Conservation (phyloP, 2,888 invertebrate species). For the Stomorhina lunata region DNA sequence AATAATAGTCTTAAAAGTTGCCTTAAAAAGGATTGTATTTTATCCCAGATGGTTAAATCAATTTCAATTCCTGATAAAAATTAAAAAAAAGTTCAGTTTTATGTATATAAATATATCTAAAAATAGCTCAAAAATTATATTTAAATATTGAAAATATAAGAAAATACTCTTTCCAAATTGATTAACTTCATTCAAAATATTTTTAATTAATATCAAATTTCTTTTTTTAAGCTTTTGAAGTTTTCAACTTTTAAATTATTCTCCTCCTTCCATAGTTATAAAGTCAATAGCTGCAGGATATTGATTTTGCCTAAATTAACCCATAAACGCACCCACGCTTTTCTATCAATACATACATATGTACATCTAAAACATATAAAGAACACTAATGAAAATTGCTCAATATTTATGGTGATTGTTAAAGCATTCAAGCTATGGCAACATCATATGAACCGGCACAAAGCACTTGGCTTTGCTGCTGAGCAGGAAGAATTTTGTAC, state of each 20-base stretch:
- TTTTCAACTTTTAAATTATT: constrained; percentile 10
- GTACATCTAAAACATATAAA: background rate
- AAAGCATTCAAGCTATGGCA: background rate
- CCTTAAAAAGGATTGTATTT: too few relatives aligned
- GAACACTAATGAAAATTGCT: background rate
- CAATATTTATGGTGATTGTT: background rate
- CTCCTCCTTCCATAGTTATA: constrained; percentile 3
- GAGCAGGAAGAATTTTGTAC: constrained; percentile 8
- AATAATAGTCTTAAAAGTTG: too few relatives aligned
- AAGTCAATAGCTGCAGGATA: constrained; percentile 67
- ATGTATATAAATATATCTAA: too few relatives aligned
- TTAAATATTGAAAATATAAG: too few relatives aligned
- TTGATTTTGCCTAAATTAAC: constrained; percentile 60
- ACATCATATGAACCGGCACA: too few relatives aligned
- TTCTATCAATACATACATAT: background rate
- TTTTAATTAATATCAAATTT: constrained; percentile 26
- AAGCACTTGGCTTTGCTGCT: constrained; percentile 10
- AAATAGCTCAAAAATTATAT: too few relatives aligned
- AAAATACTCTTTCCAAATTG: background rate
- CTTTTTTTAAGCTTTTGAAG: background rate
- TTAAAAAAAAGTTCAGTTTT: too few relatives aligned
- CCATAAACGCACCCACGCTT: constrained; percentile 24
- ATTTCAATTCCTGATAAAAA: too few relatives aligned
- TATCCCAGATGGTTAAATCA: too few relatives aligned
- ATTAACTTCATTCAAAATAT: background rate